Base-by-base conservation (phyloP, 1,140 invertebrate species). In the Philopotamus ludificatus region DNA sequence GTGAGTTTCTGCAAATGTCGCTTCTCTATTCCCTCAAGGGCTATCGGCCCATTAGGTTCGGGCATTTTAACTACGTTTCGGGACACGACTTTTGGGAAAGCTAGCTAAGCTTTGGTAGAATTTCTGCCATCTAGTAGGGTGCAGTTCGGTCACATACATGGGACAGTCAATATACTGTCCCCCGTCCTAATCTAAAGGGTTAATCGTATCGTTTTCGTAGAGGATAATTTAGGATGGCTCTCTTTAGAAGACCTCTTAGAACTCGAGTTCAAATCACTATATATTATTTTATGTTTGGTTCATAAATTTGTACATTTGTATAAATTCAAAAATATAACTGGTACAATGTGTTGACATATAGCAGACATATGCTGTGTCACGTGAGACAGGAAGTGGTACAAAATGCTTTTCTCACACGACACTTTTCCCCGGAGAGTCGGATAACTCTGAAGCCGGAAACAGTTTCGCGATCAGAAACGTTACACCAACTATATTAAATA, bases 41-140 rank as follows among this genome's bases (percentile, higher is more conserved):
- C 44, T 16, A 47, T 47, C 44, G 44, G 44, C 44, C 44, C 44
- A 47, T 54, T 54, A 23, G 15, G 20, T 26, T 12, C 51, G 51
- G 8, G 23, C 3, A 25, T 54, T 54, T 54, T 51, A 51, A 51
- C 49, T 51, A 23, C 22, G 51, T 54, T 54, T 26, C 51, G 34
- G 26, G 26, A 10, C 15, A 47, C 44, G 44, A 47, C 44, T 8
- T 47, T 8, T 10, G 51, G 12, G 51, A 54, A 54, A 54, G 22
- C 22, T 21, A 18, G 21, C 21, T 18, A 4, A 50, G 18, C 21
- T 50, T 22, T 20, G 47, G 22, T 20, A 16, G 10, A 7, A 16
- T 47, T 16, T 47, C 44, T 9, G 44, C 10, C 44, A 20, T 47
- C 44, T 9, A 7, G 44, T 47, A 47, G n/a, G n/a, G n/a, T n/a